These are phyloP conservation scores for Geococcyx californianus DNA, from an alignment of 2,113 vertebrate genomes.

Conservation along the genomic window DNA sequence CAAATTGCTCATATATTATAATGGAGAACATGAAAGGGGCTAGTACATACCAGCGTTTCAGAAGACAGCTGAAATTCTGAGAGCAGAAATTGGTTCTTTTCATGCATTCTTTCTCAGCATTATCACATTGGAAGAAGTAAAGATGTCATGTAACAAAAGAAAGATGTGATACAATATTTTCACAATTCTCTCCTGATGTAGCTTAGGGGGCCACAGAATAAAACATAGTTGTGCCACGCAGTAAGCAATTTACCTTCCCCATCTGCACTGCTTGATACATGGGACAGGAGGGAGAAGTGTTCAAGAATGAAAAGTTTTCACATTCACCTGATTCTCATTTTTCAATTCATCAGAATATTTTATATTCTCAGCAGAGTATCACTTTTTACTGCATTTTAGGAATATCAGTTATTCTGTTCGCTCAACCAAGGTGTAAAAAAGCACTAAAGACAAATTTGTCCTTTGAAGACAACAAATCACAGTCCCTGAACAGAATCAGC, in stretches of 20 bases:
- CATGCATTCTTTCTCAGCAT: neutral
- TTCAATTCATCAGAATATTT: slow-evolving; percentile 13
- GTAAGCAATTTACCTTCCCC: slow-evolving; percentile 19
- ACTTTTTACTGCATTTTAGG: neutral
- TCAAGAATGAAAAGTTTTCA: slow-evolving; percentile 2
- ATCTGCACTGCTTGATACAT: neutral
- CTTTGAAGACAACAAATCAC: slow-evolving; percentile 61
- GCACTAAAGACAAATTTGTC: neutral
- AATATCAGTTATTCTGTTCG: slow-evolving; percentile 18
- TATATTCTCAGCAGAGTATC: neutral
- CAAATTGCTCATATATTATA: neutral
- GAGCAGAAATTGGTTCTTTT: neutral
- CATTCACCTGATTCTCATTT: slow-evolving; percentile 33
- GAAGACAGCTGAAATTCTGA: neutral
- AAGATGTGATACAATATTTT: neutral
- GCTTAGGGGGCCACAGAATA: neutral
- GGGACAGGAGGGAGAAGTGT: neutral
- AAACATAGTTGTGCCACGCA: neutral
- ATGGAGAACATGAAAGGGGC: slow-evolving; percentile 16
- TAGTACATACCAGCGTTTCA: neutral
- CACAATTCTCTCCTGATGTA: slow-evolving; percentile 26
- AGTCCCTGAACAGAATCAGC: neutral
- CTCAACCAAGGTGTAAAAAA: slow-evolving; percentile 30
- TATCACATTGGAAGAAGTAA: neutral
- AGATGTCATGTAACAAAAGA: neutral